Evolutionary conservation across 2,113 vertebrate genomes (phyloP).

Genomic region (Mustelus asterias): DNA sequence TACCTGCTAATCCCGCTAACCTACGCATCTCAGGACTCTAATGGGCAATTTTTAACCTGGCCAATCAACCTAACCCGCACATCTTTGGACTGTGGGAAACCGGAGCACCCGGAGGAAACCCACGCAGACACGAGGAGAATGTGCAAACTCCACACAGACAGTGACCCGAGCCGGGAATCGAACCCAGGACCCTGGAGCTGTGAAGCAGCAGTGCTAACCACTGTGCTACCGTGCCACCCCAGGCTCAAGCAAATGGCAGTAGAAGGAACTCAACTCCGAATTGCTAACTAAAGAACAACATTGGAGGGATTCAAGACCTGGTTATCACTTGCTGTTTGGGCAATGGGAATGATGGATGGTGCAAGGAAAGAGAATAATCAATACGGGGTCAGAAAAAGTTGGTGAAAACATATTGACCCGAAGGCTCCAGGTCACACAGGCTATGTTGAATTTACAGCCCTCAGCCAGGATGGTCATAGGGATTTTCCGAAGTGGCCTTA

Average conservation of each 20-base stretch:
- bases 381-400: not conserved
- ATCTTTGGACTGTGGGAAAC: too few relatives aligned
- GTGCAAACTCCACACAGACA: too few relatives aligned
- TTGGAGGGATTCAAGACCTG: not conserved
- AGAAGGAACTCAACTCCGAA: constrained; percentile 4
- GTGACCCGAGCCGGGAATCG: too few relatives aligned
- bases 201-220: too few relatives aligned
- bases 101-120: too few relatives aligned
- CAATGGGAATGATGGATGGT: not conserved
- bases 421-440: not conserved
- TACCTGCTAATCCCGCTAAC: too few relatives aligned
- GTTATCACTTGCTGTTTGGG: not conserved
- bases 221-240: too few relatives aligned
- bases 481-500: not conserved
- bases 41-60: too few relatives aligned
- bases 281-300: not conserved
- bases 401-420: not conserved
- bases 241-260: not conserved
- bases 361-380: not conserved
- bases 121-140: too few relatives aligned
- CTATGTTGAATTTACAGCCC: not conserved
- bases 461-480: not conserved
- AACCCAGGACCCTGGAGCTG: too few relatives aligned
- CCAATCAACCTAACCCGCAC: too few relatives aligned
- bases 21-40: too few relatives aligned